These are phyloP conservation scores for Drosophila anomelani DNA, from an alignment of 2,888 invertebrate species.

Conservation along the genomic window DNA sequence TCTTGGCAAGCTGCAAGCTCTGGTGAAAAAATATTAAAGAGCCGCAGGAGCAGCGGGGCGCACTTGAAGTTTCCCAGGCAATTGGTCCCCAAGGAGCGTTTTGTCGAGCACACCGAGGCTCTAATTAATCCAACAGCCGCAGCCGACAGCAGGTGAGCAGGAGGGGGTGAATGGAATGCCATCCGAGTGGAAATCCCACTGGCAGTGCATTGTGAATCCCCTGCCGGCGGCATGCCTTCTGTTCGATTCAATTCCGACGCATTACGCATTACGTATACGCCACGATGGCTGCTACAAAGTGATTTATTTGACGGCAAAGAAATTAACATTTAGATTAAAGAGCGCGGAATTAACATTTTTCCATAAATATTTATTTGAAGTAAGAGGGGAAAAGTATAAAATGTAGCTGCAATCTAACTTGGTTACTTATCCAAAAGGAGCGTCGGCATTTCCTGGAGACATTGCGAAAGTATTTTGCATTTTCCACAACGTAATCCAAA, in stretches of 20 bases:
- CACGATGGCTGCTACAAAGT: slow-evolving; percentile 57
- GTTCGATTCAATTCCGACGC: slow-evolving; percentile 52
- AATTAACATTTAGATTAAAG: slow-evolving; percentile 79
- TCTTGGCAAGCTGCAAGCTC: slow-evolving; percentile 17
- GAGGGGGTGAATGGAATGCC: neutral
- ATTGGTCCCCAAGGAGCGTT: slow-evolving; percentile 73
- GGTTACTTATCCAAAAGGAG: slow-evolving; percentile 33
- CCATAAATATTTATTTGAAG: slow-evolving; percentile 75
- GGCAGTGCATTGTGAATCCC: slow-evolving; percentile 16
- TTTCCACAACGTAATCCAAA: slow-evolving; percentile 69
- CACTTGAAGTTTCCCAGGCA: slow-evolving; percentile 57
- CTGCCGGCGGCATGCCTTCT: slow-evolving; percentile 44
- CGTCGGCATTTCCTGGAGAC: slow-evolving; percentile 3
- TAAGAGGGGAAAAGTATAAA: slow-evolving; percentile 33
- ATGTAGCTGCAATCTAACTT: slow-evolving; percentile 69
- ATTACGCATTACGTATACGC: slow-evolving; percentile 63
- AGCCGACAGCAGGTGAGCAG: slow-evolving; percentile 19
- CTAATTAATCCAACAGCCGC: slow-evolving; percentile 43
- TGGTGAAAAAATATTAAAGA: slow-evolving; percentile 26
- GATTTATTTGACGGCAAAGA: slow-evolving; percentile 63
- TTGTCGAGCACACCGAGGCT: slow-evolving; percentile 49
- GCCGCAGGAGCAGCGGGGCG: slow-evolving; percentile 9
- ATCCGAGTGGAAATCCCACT: neutral
- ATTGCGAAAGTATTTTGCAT: slow-evolving; percentile 65
- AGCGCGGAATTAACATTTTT: slow-evolving; percentile 69